A percentile compares a stretch with the other conserved stretches of the same genome.
Evolutionary conservation across 2,888 invertebrate species (phyloP).

Genomic region (Meiosimyza platycephala): DNA sequence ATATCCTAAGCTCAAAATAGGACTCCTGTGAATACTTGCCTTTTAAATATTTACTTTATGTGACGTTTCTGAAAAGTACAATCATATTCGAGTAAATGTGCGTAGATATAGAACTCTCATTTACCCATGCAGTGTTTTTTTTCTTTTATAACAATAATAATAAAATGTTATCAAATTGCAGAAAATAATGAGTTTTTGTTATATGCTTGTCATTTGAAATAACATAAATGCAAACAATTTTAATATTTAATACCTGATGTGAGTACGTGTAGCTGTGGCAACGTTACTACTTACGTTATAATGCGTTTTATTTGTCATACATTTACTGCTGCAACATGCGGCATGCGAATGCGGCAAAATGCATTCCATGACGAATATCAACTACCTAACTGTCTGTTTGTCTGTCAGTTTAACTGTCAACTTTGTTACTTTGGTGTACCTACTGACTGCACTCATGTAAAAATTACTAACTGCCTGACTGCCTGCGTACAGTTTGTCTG

Average conservation of each 20-base stretch:
- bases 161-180: no score
- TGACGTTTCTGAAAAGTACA: not conserved
- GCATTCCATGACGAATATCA: not conserved
- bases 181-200: conserved; percentile 12
- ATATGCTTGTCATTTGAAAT: conserved; percentile 11
- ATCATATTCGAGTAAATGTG: not conserved
- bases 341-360: not conserved
- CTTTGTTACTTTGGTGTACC: not conserved
- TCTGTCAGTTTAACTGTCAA: not conserved
- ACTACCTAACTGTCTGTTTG: not conserved
- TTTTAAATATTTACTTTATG: no score
- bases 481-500: no score
- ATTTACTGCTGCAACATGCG: conserved; percentile 5
- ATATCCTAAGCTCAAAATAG: no score
- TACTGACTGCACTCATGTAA: no score
- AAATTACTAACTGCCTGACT: no score
- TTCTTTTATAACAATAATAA: no score
- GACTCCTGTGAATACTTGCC: no score
- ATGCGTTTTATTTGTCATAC: not conserved
- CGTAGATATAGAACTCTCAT: not conserved
- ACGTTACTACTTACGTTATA: not conserved
- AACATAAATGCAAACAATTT: conserved; percentile 30
- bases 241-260: conserved; percentile 27
- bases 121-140: no score
- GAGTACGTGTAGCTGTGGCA: no score